Percentiles rank a stretch among this genome's conserved stretches.
phyloP scores from a whole-genome alignment of 1,140 invertebrate genomes.

The Muscidifurax raptorellus region DNA sequence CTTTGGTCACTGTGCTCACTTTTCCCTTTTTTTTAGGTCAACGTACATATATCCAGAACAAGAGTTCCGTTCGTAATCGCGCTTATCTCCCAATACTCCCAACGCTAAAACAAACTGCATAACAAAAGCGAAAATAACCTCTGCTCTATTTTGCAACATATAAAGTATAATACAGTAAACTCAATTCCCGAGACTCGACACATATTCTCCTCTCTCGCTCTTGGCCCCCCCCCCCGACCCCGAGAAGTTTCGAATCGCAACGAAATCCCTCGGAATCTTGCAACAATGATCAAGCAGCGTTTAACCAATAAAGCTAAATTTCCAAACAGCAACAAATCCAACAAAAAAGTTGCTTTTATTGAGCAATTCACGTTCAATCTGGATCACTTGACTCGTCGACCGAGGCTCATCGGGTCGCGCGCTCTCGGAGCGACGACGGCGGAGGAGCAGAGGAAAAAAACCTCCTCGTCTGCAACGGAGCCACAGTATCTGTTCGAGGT shows the following conservation, averaged over 20 bases:
- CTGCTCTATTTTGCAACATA: conserved; percentile 1
- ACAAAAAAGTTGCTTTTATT: conserved; percentile 36
- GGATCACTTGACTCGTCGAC: conserved; percentile 44
- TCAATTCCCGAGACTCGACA: not conserved
- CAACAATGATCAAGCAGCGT: not conserved
- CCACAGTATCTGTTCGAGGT: not conserved
- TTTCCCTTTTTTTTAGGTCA: conserved; percentile 27
- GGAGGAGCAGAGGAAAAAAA: not conserved
- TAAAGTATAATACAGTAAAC: not conserved
- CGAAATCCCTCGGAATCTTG: not conserved
- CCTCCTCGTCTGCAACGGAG: not conserved
- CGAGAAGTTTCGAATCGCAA: not conserved
- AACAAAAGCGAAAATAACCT: not conserved
- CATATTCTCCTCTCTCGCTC: not conserved
- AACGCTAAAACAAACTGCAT: not conserved
- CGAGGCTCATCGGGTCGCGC: not conserved
- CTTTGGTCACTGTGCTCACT: not conserved
- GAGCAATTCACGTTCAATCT: conserved; percentile 48
- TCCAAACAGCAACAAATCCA: not conserved
- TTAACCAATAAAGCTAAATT: not conserved
- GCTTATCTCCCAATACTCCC: not conserved
- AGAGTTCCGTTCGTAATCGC: not conserved
- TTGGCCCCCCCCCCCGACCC: not conserved
- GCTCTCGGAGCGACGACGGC: not conserved
- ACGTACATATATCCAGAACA: not conserved